These are phyloP conservation scores for Camelus dromedarius DNA, from an alignment of 2,113 vertebrate species.

Conservation along the genomic window DNA sequence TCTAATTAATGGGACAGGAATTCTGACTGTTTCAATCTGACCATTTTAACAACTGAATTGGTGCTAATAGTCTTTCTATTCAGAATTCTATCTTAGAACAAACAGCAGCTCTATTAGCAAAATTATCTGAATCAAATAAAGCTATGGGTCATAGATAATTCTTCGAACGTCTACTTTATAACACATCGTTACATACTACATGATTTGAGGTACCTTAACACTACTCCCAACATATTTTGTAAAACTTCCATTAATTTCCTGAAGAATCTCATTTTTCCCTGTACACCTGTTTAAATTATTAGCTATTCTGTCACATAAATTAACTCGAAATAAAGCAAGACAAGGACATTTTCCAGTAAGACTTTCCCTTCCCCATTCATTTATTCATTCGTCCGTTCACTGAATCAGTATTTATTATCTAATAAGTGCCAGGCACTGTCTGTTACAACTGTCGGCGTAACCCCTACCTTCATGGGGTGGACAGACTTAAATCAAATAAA, in stretches of 20 bases:
- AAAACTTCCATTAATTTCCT: slow-evolving; percentile 16
- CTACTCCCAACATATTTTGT: not conserved
- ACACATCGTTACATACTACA: not conserved
- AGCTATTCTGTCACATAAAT: not conserved
- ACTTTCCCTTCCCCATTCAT: not conserved
- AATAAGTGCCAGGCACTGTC: not conserved
- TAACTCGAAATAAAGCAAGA: not conserved
- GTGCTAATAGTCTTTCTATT: slow-evolving; percentile 32
- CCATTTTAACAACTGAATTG: slow-evolving; percentile 35
- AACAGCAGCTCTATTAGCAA: slow-evolving; percentile 27
- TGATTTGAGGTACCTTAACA: not conserved
- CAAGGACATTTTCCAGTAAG: not conserved
- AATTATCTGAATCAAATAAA: slow-evolving; percentile 40
- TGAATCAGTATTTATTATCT: not conserved
- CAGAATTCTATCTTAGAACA: slow-evolving; percentile 1
- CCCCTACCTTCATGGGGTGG: not conserved
- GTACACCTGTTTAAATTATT: not conserved
- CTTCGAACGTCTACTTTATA: slow-evolving; percentile 27
- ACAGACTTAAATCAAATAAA: not conserved
- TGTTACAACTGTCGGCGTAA: not conserved
- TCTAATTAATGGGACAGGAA: not conserved
- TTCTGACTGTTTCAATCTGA: not conserved
- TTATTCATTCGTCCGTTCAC: not conserved
- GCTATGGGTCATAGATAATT: not conserved
- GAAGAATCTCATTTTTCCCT: slow-evolving; percentile 9